phyloP scores from a whole-genome alignment of 1,140 invertebrate species.

The Drosophila erecta region DNA sequence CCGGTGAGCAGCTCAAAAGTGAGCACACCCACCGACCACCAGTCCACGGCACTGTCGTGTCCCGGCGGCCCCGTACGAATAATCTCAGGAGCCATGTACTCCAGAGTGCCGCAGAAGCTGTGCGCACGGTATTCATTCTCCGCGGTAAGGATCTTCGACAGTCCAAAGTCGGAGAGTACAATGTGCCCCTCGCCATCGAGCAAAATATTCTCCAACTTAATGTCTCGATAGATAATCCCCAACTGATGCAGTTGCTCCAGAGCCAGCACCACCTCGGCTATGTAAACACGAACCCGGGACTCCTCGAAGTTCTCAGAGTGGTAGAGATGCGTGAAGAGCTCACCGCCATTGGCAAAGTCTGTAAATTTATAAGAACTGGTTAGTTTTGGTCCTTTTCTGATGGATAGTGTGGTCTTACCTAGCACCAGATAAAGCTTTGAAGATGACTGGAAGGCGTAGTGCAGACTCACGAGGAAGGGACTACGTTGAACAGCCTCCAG shows the following conservation, averaged over 20 bases:
- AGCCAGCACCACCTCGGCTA: conserved; percentile 96
- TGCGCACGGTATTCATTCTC: conserved; percentile 89
- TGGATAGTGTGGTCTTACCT: conserved; percentile 86
- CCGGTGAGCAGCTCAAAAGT: conserved; percentile 98
- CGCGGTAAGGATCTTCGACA: conserved; percentile 91
- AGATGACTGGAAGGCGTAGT: conserved; percentile 97
- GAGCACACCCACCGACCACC: conserved; percentile 99
- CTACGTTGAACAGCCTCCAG: conserved; percentile 94
- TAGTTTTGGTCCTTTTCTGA: not conserved
- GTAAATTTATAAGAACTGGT: conserved; percentile 80
- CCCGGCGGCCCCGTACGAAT: conserved; percentile 92
- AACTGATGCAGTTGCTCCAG: conserved; percentile 96
- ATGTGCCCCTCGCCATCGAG: conserved; percentile 95
- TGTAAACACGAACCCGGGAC: conserved; percentile 93
- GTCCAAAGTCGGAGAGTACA: conserved; percentile 95
- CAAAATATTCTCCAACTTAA: conserved; percentile 97
- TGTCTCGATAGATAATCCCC: conserved; percentile 97
- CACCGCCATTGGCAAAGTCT: conserved; percentile 97
- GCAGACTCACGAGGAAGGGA: conserved; percentile 96
- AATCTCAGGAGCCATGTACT: conserved; percentile 98
- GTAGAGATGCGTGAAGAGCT: conserved; percentile 96
- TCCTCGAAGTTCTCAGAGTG: conserved; percentile 94
- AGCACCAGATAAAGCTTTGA: conserved; percentile 96
- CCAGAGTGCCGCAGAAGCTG: conserved; percentile 99
- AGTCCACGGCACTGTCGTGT: conserved; percentile 97